phyloP scores from a whole-genome alignment of 2,797 vertebrate genomes.

The Trachurus trachurus region DNA sequence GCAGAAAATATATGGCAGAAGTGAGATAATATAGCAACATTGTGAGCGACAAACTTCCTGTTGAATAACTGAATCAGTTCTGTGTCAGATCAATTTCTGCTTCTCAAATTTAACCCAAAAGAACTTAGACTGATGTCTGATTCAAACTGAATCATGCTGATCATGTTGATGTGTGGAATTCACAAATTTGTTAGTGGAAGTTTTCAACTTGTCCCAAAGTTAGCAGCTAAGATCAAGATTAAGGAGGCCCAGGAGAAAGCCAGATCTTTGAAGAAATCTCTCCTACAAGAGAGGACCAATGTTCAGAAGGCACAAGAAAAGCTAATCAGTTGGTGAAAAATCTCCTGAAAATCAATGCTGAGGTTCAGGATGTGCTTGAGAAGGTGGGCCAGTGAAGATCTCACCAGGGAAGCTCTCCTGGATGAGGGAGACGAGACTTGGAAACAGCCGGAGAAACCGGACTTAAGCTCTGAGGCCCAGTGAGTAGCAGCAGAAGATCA shows the following conservation, averaged over 20 bases:
- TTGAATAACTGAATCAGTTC: neutral
- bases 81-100: neutral
- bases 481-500: constrained; percentile 31
- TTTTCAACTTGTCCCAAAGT: neutral
- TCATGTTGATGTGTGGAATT: neutral
- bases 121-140: neutral
- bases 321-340: constrained; percentile 12
- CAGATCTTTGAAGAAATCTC: neutral
- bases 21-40: constrained; percentile 39
- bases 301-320: constrained; percentile 26
- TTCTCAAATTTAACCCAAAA: neutral
- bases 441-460: constrained; percentile 40
- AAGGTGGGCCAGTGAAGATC: constrained; percentile 34
- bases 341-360: constrained; percentile 34
- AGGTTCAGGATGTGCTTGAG: constrained; percentile 24
- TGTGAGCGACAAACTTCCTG: constrained; percentile 18
- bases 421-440: neutral
- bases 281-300: neutral
- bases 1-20: constrained; percentile 38
- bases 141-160: neutral
- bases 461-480: constrained; percentile 27
- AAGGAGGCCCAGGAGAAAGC: neutral
- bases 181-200: neutral
- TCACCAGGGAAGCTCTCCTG: constrained; percentile 17
- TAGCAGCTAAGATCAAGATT: neutral